Conservation (phyloP, 2,113 vertebrate genomes). For the Cynocephalus volans region DNA sequence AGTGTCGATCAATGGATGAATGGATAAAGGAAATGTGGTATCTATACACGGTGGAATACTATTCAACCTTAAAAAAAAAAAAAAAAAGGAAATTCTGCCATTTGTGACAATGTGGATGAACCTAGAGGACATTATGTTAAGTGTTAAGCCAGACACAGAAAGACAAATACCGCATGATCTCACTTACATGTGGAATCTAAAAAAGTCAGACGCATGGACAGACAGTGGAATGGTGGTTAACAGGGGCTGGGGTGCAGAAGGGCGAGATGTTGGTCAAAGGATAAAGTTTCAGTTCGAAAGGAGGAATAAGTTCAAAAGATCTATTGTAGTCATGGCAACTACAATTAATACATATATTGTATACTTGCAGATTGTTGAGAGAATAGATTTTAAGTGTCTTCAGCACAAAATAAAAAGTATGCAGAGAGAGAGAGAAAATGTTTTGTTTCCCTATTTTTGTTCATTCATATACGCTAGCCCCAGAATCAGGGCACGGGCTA, state of each 20-base stretch:
- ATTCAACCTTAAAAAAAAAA: background rate
- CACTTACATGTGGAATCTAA: background rate
- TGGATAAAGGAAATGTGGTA: background rate
- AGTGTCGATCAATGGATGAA: fast-evolving
- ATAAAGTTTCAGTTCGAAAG: too few relatives aligned
- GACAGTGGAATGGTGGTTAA: background rate
- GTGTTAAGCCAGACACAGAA: background rate
- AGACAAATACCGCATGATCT: background rate
- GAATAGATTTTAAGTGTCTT: background rate
- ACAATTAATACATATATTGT: background rate
- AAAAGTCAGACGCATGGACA: too few relatives aligned
- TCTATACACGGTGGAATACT: background rate
- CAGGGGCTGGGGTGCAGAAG: background rate
- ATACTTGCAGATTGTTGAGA: too few relatives aligned
- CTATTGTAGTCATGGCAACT: background rate
- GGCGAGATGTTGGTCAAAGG: background rate
- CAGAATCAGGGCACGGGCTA: background rate
- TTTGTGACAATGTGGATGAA: background rate
- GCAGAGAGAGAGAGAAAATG: background rate
- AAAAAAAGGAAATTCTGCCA: background rate
- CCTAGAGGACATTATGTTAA: background rate
- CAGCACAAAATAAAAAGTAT: too few relatives aligned
- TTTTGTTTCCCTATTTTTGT: background rate
- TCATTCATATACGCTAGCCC: background rate
- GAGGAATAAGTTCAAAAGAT: background rate